Evolutionary conservation across 2,113 vertebrate genomes (phyloP).

Genomic region (Columba livia): DNA sequence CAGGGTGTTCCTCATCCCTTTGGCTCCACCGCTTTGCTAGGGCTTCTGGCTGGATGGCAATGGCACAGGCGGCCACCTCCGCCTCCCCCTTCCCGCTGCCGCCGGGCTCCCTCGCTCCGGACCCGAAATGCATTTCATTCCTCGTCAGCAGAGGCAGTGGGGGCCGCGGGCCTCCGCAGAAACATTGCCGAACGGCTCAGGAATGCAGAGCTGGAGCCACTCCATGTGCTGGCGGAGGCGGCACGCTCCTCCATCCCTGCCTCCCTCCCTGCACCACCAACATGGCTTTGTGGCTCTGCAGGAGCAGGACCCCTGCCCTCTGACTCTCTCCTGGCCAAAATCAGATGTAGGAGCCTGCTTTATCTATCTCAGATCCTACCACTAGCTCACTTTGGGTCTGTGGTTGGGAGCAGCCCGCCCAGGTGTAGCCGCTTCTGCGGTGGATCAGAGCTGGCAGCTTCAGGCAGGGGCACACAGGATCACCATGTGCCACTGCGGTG

Average conservation of each 20-base stretch:
- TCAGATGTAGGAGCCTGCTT: background rate
- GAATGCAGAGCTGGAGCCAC: slow-evolving; percentile 76
- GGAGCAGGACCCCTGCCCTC: background rate
- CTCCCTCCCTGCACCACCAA: background rate
- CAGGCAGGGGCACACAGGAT: background rate
- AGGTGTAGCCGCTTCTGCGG: fast-evolving
- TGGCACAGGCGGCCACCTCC: background rate
- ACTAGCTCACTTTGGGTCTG: background rate
- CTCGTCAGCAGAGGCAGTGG: slow-evolving; percentile 13
- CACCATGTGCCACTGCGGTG: background rate
- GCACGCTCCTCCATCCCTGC: slow-evolving; percentile 26
- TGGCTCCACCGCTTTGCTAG: background rate
- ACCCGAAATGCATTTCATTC: slow-evolving; percentile 37
- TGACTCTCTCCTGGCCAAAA: background rate
- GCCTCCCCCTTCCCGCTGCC: background rate
- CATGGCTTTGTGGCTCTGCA: background rate
- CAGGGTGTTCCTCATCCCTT: background rate
- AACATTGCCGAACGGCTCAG: slow-evolving; percentile 70
- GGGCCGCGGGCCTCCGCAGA: slow-evolving; percentile 48
- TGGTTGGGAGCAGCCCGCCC: background rate
- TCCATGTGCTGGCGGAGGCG: slow-evolving; percentile 53
- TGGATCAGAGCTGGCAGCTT: fast-evolving
- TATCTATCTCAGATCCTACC: background rate
- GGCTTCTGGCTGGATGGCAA: background rate
- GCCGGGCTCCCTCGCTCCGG: fast-evolving